Evolutionary conservation across 2,888 invertebrate genomes (phyloP).

Genomic region (Acleris cristana): DNA sequence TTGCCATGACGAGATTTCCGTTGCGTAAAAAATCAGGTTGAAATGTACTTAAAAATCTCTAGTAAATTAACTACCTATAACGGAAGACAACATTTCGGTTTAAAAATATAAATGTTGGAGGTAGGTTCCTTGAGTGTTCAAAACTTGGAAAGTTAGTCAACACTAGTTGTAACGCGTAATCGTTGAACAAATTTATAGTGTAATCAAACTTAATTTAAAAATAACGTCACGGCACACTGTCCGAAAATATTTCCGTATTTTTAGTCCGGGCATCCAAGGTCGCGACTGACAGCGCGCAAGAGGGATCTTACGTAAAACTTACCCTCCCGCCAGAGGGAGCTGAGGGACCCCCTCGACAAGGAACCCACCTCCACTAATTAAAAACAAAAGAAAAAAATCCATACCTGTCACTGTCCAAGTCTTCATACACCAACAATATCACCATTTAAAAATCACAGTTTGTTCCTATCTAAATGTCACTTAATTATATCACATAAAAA

Average conservation of each 20-base stretch:
- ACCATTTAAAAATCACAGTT: slow-evolving; percentile 82
- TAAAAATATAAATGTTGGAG: slow-evolving; percentile 33
- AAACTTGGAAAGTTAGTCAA: slow-evolving; percentile 42
- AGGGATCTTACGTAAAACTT: slow-evolving; percentile 71
- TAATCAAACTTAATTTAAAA: slow-evolving; percentile 62
- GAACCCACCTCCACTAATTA: slow-evolving; percentile 61
- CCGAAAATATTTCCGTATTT: slow-evolving; percentile 81
- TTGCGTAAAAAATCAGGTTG: slow-evolving; percentile 32
- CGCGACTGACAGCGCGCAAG: slow-evolving; percentile 68
- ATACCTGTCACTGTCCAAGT: slow-evolving; percentile 76
- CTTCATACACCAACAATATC: slow-evolving; percentile 77
- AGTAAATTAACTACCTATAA: neutral
- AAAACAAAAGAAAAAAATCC: slow-evolving; percentile 51
- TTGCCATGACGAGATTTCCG: slow-evolving; percentile 37
- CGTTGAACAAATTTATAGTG: slow-evolving; percentile 44
- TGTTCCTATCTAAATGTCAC: slow-evolving; percentile 80
- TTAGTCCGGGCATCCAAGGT: slow-evolving; percentile 78
- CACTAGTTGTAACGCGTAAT: slow-evolving; percentile 46
- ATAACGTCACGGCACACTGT: slow-evolving; percentile 58
- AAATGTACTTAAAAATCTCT: slow-evolving; percentile 18
- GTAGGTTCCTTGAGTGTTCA: slow-evolving; percentile 44
- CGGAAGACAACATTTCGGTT: slow-evolving; percentile 49
- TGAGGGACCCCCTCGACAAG: slow-evolving; percentile 47
- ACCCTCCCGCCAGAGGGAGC: slow-evolving; percentile 51
- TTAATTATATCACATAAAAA: slow-evolving; percentile 80